These are phyloP conservation scores for Sakesphorus luctuosus DNA, from an alignment of 2,113 vertebrate genomes.

Conservation along the genomic window DNA sequence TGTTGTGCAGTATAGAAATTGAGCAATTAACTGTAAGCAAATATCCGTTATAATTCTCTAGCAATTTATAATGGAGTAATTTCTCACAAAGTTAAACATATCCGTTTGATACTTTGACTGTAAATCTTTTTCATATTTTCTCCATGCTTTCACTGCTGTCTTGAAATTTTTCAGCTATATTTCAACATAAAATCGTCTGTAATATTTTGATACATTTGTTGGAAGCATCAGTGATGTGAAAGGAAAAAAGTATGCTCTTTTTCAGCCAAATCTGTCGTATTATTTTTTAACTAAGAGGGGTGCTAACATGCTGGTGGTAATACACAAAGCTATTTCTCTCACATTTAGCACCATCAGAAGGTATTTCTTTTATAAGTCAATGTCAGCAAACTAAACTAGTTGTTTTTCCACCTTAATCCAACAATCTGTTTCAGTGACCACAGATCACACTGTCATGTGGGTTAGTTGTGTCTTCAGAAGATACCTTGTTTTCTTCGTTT, in stretches of 20 bases:
- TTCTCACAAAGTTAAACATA: not conserved
- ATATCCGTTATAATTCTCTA: not conserved
- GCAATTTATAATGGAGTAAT: not conserved
- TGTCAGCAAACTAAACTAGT: not conserved
- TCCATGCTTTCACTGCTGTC: not conserved
- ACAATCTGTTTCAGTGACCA: not conserved
- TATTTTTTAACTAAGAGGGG: not conserved
- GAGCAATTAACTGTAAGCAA: not conserved
- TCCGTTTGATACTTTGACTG: not conserved
- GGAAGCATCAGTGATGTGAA: not conserved
- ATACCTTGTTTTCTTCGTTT: not conserved
- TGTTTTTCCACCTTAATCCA: not conserved
- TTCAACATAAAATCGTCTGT: not conserved
- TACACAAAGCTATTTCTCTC: not conserved
- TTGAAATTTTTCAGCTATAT: not conserved
- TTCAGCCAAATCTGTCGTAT: not conserved
- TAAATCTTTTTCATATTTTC: not conserved
- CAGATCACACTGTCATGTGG: fast-evolving
- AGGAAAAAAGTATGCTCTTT: not conserved
- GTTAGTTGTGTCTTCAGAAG: not conserved
- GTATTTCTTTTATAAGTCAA: not conserved
- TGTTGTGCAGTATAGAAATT: not conserved
- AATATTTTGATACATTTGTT: not conserved
- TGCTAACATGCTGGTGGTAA: not conserved
- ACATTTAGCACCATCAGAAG: not conserved